Percentiles rank a stretch among this genome's conserved stretches.
Evolutionary conservation across 2,888 invertebrate species (phyloP).

Genomic region (Entomobrya multifasciata): DNA sequence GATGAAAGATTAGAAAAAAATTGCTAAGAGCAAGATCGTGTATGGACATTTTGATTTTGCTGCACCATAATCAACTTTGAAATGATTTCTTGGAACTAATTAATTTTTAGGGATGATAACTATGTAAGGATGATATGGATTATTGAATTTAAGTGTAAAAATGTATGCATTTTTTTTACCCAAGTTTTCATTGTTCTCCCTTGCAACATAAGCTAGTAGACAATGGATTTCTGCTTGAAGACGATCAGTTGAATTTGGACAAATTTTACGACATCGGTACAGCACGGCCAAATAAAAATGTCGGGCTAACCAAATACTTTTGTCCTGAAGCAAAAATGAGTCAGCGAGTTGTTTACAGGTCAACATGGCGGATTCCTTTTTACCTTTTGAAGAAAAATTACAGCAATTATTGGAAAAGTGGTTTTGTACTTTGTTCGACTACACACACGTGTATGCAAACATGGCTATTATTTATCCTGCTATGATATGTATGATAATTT

Average conservation of each 20-base stretch:
- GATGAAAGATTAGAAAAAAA: background rate
- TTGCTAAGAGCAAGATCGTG: background rate
- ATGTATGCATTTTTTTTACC: slow-evolving; percentile 40
- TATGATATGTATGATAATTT: too few relatives aligned
- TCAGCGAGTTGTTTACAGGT: slow-evolving; percentile 71
- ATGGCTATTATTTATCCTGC: background rate
- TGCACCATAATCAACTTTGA: background rate
- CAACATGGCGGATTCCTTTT: slow-evolving; percentile 73
- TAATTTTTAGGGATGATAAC: slow-evolving; percentile 20
- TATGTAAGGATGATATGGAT: background rate
- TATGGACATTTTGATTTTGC: background rate
- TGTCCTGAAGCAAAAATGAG: slow-evolving; percentile 70
- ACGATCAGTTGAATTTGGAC: slow-evolving; percentile 55
- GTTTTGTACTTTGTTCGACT: background rate
- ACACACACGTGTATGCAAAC: background rate
- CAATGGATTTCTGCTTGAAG: slow-evolving; percentile 76
- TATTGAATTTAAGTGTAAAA: background rate
- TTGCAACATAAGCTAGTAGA: slow-evolving; percentile 74
- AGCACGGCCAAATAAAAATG: slow-evolving; percentile 69
- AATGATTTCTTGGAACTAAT: slow-evolving; percentile 42
- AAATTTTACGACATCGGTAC: slow-evolving; percentile 62
- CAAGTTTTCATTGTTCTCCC: slow-evolving; percentile 69
- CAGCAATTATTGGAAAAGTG: slow-evolving; percentile 5
- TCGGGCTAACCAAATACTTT: slow-evolving; percentile 58
- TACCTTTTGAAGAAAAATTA: slow-evolving; percentile 57